Evolutionary conservation across 2,113 vertebrate genomes (phyloP).

Genomic region (Bos javanicus): DNA sequence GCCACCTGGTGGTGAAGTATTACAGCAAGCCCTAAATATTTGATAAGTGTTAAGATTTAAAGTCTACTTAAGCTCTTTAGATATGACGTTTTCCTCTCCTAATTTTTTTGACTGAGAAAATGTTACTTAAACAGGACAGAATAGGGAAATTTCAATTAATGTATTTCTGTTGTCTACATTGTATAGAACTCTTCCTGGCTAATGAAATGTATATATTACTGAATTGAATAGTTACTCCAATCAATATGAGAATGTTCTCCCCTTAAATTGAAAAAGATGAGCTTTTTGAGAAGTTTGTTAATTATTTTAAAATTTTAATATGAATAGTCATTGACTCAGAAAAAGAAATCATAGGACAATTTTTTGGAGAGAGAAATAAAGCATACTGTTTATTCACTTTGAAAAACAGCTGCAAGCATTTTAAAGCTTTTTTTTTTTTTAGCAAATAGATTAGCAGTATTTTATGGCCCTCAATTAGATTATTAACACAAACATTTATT

Average conservation of each 20-base stretch:
- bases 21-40: not conserved
- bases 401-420: not conserved
- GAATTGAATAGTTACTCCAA: not conserved
- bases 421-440: not conserved
- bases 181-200: not conserved
- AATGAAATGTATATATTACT: not conserved
- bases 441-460: not conserved
- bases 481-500: not conserved
- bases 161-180: not conserved
- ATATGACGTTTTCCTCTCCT: not conserved
- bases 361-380: not conserved
- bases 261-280: not conserved
- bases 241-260: not conserved
- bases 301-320: conserved; percentile 25
- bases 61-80: not conserved
- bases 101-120: not conserved
- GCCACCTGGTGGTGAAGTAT: conserved; percentile 71
- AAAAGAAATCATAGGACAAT: not conserved
- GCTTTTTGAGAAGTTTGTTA: not conserved
- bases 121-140: not conserved
- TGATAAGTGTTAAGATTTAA: not conserved
- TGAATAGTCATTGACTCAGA: not conserved
- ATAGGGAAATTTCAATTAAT: not conserved
- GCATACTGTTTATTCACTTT: not conserved
- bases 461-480: not conserved